Evolutionary conservation across 2,113 vertebrate genomes (phyloP).

Genomic region (Hipposideros armiger): DNA sequence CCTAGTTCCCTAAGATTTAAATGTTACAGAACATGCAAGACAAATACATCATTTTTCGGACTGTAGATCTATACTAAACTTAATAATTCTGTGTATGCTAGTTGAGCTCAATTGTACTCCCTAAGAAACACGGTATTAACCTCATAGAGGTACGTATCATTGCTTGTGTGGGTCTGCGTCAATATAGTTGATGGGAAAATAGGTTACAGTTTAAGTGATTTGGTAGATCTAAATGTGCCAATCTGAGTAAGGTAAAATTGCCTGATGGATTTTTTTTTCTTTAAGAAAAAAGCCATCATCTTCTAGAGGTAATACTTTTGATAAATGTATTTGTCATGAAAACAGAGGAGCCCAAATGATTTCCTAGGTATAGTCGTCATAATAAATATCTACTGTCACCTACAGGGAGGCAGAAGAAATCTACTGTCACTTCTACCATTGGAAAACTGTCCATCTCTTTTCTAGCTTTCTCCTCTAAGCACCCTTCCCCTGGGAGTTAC

Average conservation of each 20-base stretch:
- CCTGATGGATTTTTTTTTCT: conserved; percentile 50
- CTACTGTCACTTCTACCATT: conserved; percentile 65
- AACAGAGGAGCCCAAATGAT: conserved; percentile 50
- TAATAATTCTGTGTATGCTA: not conserved
- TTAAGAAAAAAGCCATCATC: conserved; percentile 54
- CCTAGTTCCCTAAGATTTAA: not conserved
- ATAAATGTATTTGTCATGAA: conserved; percentile 75
- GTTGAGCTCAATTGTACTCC: not conserved
- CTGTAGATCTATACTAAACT: not conserved
- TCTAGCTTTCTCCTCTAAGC: not conserved
- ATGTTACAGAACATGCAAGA: not conserved
- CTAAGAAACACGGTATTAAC: not conserved
- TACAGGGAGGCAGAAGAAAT: conserved; percentile 49
- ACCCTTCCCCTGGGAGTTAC: conserved; percentile 40
- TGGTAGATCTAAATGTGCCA: conserved; percentile 29
- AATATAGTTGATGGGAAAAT: not conserved
- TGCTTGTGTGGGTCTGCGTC: not conserved
- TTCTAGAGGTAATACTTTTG: conserved; percentile 52
- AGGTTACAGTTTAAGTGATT: conserved; percentile 57
- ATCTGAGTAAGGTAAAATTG: conserved; percentile 46
- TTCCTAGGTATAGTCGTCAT: conserved; percentile 27
- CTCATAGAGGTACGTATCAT: not conserved
- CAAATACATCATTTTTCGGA: not conserved
- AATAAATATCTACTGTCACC: conserved; percentile 53
- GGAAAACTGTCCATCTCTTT: conserved; percentile 64